Evolutionary conservation across 1,140 invertebrate species (phyloP).

Genomic region (Doryteuthis pealeii): DNA sequence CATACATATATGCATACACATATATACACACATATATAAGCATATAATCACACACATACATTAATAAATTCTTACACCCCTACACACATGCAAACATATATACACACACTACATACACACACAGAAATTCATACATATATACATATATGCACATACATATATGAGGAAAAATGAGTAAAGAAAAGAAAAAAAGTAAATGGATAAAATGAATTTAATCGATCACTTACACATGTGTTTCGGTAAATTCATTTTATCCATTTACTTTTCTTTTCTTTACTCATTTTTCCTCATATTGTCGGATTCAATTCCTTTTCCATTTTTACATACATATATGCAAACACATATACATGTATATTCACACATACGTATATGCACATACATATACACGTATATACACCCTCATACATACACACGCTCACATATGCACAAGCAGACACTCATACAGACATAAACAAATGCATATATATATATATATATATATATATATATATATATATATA

Average conservation of each 20-base stretch:
- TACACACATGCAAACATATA: not conserved
- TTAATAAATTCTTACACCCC: not conserved
- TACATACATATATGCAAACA: not conserved
- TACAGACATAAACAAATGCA: not conserved
- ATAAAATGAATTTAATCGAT: too few species aligned
- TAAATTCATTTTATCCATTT: too few species aligned
- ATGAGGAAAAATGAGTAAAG: too few species aligned
- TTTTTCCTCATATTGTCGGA: too few species aligned
- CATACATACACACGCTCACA: not conserved
- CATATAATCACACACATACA: not conserved
- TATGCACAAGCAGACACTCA: not conserved
- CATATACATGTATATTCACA: not conserved
- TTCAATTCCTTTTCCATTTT: too few species aligned
- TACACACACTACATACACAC: not conserved
- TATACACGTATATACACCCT: not conserved
- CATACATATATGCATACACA: not conserved
- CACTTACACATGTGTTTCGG: too few species aligned
- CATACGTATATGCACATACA: not conserved
- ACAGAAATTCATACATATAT: not conserved
- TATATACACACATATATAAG: not conserved
- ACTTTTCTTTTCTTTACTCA: too few species aligned
- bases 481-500: slow-evolving; percentile 3
- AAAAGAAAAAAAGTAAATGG: too few species aligned
- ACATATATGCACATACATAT: not conserved
- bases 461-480: slow-evolving; percentile 2